phyloP scores from a whole-genome alignment of 2,888 invertebrate genomes.

The Salpingus planirostris region DNA sequence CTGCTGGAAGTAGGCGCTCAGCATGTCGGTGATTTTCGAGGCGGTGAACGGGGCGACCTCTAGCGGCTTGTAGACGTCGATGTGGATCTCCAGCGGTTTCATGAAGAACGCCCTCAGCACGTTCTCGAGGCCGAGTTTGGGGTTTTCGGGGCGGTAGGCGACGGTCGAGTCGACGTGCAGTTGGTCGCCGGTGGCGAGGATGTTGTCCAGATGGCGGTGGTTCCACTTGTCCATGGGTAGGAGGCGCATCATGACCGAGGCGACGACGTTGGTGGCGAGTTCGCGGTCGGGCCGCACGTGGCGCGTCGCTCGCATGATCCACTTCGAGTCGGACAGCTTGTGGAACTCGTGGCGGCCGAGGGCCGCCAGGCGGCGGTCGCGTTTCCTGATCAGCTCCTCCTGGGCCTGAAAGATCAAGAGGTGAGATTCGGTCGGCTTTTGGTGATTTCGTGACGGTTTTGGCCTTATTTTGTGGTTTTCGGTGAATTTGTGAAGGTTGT shows the following conservation, averaged over 20 bases:
- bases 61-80: slow-evolving; percentile 32
- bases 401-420: too few relatives aligned
- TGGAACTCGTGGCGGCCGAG: slow-evolving; percentile 36
- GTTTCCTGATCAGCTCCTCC: slow-evolving; percentile 26
- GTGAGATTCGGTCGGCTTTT: slow-evolving; percentile 1
- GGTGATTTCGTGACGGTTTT: neutral
- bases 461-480: neutral
- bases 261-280: slow-evolving; percentile 45
- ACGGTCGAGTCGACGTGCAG: slow-evolving; percentile 53
- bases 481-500: neutral
- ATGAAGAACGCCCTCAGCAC: slow-evolving; percentile 49
- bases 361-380: slow-evolving; percentile 30
- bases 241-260: slow-evolving; percentile 48
- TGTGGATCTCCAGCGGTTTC: slow-evolving; percentile 39
- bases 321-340: slow-evolving; percentile 33
- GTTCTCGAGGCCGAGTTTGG: slow-evolving; percentile 33
- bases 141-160: slow-evolving; percentile 44
- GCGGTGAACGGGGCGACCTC: slow-evolving; percentile 23
- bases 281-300: slow-evolving; percentile 26
- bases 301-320: slow-evolving; percentile 42
- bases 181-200: slow-evolving; percentile 50
- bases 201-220: slow-evolving; percentile 45
- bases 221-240: slow-evolving; percentile 49
- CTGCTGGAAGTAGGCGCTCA: slow-evolving; percentile 45
- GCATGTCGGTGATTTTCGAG: slow-evolving; percentile 14